Evolutionary conservation across 1,140 invertebrate genomes (phyloP), one percentile per base, ranked within the genome.

Genomic region (Polypedilum pembai): DNA sequence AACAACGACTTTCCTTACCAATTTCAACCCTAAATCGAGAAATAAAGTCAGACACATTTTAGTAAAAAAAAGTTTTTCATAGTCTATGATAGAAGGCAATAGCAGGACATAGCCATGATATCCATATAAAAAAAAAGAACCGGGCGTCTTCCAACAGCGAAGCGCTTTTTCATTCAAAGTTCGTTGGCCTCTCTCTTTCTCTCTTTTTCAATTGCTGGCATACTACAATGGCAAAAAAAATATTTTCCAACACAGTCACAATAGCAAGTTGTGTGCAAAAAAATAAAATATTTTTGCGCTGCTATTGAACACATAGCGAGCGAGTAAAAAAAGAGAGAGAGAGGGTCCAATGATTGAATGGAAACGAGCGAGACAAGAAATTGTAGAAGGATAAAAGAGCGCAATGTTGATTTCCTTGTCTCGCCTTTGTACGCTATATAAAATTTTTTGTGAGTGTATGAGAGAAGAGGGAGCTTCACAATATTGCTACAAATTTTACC

Each of bases 361-460:
- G 24, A 33, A 33, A 33, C 24, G 24, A 33, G 24, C 24, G 24
- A 33, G 24, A 33, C 24, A 33, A 33, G 24, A 33, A 33, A 33
- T n/a, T 56, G 45, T 56, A 56, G 45, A 56, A 56, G 45, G 45
- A 56, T 56, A 56, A 56, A n/a, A 56, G 45, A 56, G 45, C 45
- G 45, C 45, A 56, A 56, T 56, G 45, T 56, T 56, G 45, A 56
- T 56, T 56, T 56, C 45, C 45, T 56, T 56, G 45, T 56, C 45
- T 56, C n/a, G 45, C 45, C 12, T 56, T 56, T 56, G 15, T 15
- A n/a, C 45, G 12, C 45, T 12, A 56, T 56, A 56, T n/a, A 33
- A n/a, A 33, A 33, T 33, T 33, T 56, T 56, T 3, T n/a, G n/a
- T 56, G 45, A 15, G 12, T 56, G 45, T 56, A 56, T 56, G 45